phyloP scores from a whole-genome alignment of 2,888 invertebrate genomes.

The Aphidoletes aphidimyza region DNA sequence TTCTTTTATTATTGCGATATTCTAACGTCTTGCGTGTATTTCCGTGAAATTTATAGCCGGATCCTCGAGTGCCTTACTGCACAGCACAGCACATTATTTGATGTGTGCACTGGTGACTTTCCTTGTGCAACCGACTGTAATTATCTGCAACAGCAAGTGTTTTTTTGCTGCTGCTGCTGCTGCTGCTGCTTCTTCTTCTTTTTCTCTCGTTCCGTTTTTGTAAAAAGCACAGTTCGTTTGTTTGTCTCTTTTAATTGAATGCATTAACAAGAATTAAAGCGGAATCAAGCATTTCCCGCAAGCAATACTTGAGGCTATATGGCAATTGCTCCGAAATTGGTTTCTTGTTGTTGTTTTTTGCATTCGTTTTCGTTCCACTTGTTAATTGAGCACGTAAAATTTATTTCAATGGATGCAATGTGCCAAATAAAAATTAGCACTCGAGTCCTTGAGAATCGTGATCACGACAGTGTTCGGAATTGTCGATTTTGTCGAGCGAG shows the following conservation, averaged over 20 bases:
- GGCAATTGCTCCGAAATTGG: too few relatives aligned
- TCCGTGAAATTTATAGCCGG: neutral
- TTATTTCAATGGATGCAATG: conserved; percentile 3
- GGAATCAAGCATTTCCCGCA: neutral
- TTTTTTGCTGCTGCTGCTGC: too few relatives aligned
- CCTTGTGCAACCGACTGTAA: neutral
- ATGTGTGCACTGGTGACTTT: neutral
- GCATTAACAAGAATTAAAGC: conserved; percentile 29
- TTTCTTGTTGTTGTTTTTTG: too few relatives aligned
- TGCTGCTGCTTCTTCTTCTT: neutral
- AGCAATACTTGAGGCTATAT: too few relatives aligned
- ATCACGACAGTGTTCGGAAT: too few relatives aligned
- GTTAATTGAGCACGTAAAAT: neutral
- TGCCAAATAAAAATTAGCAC: neutral
- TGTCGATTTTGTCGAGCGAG: too few relatives aligned
- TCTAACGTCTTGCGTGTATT: neutral
- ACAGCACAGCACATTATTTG: neutral
- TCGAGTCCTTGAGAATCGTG: neutral
- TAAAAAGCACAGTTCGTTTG: neutral
- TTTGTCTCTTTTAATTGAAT: conserved; percentile 49
- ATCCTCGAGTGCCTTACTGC: neutral
- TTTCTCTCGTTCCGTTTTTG: neutral
- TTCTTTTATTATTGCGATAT: neutral
- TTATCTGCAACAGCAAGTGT: neutral
- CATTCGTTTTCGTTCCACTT: neutral